Percentiles rank a stretch among this genome's conserved stretches.
Conservation (phyloP, 2,113 vertebrate genomes). For the Bubo blakistoni region DNA sequence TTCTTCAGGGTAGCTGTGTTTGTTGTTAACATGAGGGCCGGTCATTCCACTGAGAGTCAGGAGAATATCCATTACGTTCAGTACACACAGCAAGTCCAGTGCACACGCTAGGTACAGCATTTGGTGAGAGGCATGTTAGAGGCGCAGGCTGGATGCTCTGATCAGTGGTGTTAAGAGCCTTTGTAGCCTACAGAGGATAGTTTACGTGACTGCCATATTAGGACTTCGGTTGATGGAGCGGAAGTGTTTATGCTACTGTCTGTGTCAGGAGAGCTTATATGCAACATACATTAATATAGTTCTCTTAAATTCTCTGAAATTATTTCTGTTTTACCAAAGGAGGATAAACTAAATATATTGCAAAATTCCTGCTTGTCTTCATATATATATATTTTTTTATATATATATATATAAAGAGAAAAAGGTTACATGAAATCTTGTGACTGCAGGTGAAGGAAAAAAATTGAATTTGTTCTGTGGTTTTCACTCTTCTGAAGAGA, state of each 20-base stretch:
- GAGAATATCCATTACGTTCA: fast-evolving
- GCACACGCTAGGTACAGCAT: fast-evolving
- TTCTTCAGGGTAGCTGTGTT: background rate
- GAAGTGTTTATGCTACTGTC: background rate
- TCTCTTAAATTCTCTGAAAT: background rate
- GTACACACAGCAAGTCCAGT: background rate
- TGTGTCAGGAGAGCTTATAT: background rate
- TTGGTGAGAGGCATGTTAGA: background rate
- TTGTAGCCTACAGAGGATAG: background rate
- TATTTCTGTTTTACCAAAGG: background rate
- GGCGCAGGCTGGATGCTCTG: background rate
- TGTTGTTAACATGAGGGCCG: background rate
- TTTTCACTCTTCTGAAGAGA: background rate
- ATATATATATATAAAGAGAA: background rate
- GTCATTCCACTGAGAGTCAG: background rate
- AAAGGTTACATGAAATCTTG: background rate
- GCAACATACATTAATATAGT: background rate
- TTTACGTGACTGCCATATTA: background rate
- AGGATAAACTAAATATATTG: background rate
- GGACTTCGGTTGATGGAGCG: background rate
- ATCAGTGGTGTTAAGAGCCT: background rate
- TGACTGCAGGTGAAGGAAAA: background rate
- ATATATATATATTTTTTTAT: no score
- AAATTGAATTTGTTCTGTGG: background rate
- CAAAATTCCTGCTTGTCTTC: background rate